A percentile compares a stretch with the other conserved stretches of the same genome.
Conservation (phyloP, 2,113 vertebrate genomes). For the Hippopotamus amphibius region DNA sequence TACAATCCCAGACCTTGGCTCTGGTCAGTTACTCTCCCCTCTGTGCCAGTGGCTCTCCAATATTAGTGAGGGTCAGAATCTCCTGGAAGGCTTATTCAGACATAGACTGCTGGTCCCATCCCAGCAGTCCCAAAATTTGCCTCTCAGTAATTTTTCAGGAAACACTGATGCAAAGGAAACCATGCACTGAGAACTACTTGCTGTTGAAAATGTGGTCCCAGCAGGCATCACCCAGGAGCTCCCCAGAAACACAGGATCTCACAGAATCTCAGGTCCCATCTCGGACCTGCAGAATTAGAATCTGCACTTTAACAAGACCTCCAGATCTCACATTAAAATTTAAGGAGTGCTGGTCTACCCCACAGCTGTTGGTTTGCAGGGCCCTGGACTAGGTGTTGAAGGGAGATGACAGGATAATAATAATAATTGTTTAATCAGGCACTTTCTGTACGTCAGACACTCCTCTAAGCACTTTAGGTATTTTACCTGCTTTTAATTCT, state of each 20-base stretch:
- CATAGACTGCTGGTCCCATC: not conserved
- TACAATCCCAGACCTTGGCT: not conserved
- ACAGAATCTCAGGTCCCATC: not conserved
- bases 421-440: not conserved
- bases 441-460: not conserved
- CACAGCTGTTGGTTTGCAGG: not conserved
- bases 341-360: not conserved
- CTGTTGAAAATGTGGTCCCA: not conserved
- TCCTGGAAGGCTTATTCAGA: not conserved
- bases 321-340: constrained; percentile 18
- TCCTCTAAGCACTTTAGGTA: not conserved
- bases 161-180: not conserved
- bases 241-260: not conserved
- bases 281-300: not conserved
- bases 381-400: not conserved
- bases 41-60: too few relatives aligned
- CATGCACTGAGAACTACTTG: not conserved
- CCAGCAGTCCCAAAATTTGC: not conserved
- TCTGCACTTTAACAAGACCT: constrained; percentile 48
- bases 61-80: not conserved
- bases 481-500: not conserved
- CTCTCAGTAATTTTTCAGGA: not conserved
- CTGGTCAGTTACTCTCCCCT: too few relatives aligned
- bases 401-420: not conserved
- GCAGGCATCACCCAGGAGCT: not conserved